Percentiles rank a stretch among this genome's conserved stretches.
These are phyloP conservation scores for Carettochelys insculpta DNA, from an alignment of 2,113 vertebrate genomes.

Conservation along the genomic window DNA sequence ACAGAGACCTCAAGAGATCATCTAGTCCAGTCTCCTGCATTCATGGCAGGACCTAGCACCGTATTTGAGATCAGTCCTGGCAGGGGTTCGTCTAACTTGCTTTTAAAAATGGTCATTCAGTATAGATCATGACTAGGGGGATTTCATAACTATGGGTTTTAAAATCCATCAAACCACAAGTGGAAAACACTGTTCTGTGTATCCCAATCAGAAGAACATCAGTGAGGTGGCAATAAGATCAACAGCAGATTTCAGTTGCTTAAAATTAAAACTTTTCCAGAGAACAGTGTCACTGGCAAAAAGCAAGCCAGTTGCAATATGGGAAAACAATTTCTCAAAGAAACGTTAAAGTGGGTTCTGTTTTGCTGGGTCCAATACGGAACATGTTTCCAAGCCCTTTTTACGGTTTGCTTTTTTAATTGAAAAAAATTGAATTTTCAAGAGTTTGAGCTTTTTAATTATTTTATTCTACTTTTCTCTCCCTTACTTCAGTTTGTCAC, in stretches of 20 bases:
- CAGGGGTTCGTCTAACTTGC: no score
- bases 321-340: background rate
- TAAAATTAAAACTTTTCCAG: no score
- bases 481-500: background rate
- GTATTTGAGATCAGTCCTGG: no score
- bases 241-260: background rate
- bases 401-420: no score
- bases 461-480: background rate
- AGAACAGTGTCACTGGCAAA: no score
- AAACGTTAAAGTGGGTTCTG: slow-evolving; percentile 6
- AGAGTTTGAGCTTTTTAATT: background rate
- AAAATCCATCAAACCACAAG: background rate
- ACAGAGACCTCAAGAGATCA: no score
- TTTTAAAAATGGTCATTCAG: no score
- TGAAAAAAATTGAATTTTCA: no score
- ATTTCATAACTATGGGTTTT: background rate
- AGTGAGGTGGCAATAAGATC: background rate
- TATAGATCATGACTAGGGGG: background rate
- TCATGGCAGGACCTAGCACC: no score
- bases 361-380: slow-evolving; percentile 40
- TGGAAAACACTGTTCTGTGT: background rate
- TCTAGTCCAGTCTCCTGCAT: no score
- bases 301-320: no score
- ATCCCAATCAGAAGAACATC: background rate
- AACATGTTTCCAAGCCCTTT: rapidly evolving